phyloP scores from a whole-genome alignment of 2,888 invertebrate species.

The Eupsilia transversa region DNA sequence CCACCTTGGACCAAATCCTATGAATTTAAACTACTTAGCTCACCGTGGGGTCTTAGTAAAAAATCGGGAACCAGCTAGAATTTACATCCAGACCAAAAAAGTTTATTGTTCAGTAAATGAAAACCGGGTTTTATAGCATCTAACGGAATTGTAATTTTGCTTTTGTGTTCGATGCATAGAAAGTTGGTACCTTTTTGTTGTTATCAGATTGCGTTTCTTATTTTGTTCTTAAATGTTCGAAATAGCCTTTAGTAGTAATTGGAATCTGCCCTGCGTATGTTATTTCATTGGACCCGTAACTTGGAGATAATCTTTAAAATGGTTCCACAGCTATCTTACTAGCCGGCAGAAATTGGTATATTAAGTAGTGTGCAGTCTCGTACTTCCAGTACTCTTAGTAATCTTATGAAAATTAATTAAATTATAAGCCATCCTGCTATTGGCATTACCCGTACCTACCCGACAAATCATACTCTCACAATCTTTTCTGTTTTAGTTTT shows the following conservation, averaged over 20 bases:
- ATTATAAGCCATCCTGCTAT: not conserved
- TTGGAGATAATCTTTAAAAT: not conserved
- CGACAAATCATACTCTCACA: no score
- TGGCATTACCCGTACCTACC: no score
- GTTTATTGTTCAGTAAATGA: slow-evolving; percentile 57
- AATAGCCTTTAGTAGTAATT: not conserved
- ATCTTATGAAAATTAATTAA: not conserved
- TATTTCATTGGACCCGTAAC: not conserved
- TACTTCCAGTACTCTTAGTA: not conserved
- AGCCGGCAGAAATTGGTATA: no score
- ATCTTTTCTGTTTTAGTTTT: no score
- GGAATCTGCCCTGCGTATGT: not conserved
- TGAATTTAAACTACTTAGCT: slow-evolving; percentile 39
- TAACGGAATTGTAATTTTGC: slow-evolving; percentile 47
- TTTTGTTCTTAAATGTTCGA: not conserved
- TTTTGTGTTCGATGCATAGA: slow-evolving; percentile 35
- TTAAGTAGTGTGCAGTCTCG: not conserved
- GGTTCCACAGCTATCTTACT: no score
- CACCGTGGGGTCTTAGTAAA: slow-evolving; percentile 9
- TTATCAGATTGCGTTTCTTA: not conserved
- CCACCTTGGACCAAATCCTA: slow-evolving; percentile 47
- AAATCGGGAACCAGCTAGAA: slow-evolving; percentile 33
- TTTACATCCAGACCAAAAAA: slow-evolving; percentile 43
- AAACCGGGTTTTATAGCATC: slow-evolving; percentile 40
- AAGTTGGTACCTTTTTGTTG: slow-evolving; percentile 23